Conservation (phyloP, 2,888 invertebrate genomes). For the Margaritifera margaritifera region DNA sequence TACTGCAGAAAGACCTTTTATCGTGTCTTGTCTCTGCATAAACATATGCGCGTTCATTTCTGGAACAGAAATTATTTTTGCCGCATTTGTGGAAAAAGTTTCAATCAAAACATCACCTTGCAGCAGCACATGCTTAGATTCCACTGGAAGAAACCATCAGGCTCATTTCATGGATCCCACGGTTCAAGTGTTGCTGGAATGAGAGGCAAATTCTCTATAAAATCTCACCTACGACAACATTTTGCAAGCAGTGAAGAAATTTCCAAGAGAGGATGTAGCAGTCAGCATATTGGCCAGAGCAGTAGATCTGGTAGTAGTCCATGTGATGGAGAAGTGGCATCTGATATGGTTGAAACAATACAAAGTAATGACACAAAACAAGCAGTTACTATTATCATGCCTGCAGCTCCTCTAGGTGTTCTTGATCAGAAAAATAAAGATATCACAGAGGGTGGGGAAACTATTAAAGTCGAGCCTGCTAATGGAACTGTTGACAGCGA, state of each 20-base stretch:
- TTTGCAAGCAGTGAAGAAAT: too few relatives aligned
- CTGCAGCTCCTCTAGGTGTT: slow-evolving; percentile 42
- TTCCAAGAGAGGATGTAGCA: not conserved
- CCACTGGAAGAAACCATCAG: slow-evolving; percentile 25
- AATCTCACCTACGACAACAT: not conserved
- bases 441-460: slow-evolving; percentile 27
- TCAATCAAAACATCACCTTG: slow-evolving; percentile 70
- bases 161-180: slow-evolving; percentile 2
- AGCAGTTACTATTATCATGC: slow-evolving; percentile 58
- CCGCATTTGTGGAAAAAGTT: slow-evolving; percentile 68
- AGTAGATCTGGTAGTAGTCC: not conserved
- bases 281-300: not conserved
- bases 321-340: not conserved
- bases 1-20: slow-evolving; percentile 30
- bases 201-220: not conserved
- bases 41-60: slow-evolving; percentile 29
- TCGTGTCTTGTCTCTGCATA: slow-evolving; percentile 22
- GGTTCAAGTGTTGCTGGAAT: not conserved
- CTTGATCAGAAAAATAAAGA: slow-evolving; percentile 24
- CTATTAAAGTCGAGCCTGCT: slow-evolving; percentile 30
- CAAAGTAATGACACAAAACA: too few relatives aligned
- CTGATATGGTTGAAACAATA: slow-evolving; percentile 1
- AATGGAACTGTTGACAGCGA: slow-evolving; percentile 9
- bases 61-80: slow-evolving; percentile 34
- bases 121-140: slow-evolving; percentile 65